phyloP scores from a whole-genome alignment of 2,888 invertebrate genomes.

The Diabrotica balteata region DNA sequence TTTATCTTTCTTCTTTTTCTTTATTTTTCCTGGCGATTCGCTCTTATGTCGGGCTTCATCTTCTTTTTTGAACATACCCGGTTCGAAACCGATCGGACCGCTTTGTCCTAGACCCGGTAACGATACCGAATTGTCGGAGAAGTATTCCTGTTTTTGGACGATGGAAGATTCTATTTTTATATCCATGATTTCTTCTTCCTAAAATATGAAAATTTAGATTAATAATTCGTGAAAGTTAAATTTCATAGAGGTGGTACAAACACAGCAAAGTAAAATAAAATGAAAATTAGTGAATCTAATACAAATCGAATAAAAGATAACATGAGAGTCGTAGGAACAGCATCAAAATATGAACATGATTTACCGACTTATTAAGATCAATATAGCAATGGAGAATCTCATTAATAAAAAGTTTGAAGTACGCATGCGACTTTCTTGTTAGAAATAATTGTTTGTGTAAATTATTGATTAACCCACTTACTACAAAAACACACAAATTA shows the following conservation, averaged over 20 bases:
- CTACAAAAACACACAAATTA: too few relatives aligned
- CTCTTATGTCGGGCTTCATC: constrained; percentile 60
- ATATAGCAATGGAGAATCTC: too few relatives aligned
- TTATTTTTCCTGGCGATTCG: constrained; percentile 67
- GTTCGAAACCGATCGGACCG: constrained; percentile 83
- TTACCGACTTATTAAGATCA: too few relatives aligned
- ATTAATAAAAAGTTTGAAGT: too few relatives aligned
- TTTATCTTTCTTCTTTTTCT: constrained; percentile 80
- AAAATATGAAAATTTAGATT: not conserved
- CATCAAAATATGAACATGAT: too few relatives aligned
- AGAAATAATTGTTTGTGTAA: too few relatives aligned
- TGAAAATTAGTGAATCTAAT: not conserved
- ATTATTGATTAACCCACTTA: too few relatives aligned
- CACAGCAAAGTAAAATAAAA: not conserved
- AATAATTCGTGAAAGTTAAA: not conserved
- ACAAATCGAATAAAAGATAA: not conserved
- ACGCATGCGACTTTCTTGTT: too few relatives aligned
- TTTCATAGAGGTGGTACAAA: not conserved
- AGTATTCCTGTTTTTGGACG: constrained; percentile 69
- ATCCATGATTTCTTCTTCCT: constrained; percentile 51
- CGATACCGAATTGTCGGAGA: constrained; percentile 82
- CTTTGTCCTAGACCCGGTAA: constrained; percentile 75
- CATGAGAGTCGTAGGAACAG: too few relatives aligned
- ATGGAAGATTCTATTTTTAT: constrained; percentile 47
- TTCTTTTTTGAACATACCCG: constrained; percentile 80